Conservation (phyloP, 2,797 vertebrate species). For the Cephalopachus bancanus region DNA sequence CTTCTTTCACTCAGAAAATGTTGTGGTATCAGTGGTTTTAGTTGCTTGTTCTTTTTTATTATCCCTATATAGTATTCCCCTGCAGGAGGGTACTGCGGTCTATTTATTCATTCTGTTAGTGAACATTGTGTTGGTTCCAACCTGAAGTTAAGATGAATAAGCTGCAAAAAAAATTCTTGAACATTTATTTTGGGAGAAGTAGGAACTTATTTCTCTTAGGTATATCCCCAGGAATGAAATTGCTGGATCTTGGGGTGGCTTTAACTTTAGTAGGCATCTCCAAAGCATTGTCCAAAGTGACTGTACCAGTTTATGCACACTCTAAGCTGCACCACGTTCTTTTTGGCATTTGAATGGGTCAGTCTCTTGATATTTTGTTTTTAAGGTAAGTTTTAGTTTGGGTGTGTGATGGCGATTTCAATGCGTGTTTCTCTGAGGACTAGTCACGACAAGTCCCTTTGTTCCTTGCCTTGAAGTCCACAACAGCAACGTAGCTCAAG, state of each 20-base stretch:
- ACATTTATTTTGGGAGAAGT: slow-evolving; percentile 8
- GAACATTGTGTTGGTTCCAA: background rate
- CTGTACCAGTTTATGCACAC: background rate
- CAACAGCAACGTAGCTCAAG: slow-evolving; percentile 45
- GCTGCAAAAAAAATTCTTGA: background rate
- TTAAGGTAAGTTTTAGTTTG: background rate
- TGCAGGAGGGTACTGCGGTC: background rate
- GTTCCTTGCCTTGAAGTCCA: slow-evolving; percentile 15
- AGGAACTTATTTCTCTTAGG: background rate
- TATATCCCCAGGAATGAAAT: background rate
- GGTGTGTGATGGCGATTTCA: background rate
- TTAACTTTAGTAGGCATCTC: background rate
- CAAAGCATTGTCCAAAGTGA: background rate
- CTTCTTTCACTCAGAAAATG: slow-evolving; percentile 41
- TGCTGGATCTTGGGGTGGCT: background rate
- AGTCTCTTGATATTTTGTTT: background rate
- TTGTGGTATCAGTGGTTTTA: background rate
- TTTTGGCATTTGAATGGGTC: background rate
- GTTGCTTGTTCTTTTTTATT: background rate
- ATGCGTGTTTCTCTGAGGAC: background rate
- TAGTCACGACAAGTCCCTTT: background rate
- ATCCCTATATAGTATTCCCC: background rate
- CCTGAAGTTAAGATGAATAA: background rate
- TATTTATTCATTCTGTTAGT: background rate
- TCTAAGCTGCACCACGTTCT: background rate